Conservation (phyloP, 1,140 invertebrate species). For the Neocloeon triangulifer region DNA sequence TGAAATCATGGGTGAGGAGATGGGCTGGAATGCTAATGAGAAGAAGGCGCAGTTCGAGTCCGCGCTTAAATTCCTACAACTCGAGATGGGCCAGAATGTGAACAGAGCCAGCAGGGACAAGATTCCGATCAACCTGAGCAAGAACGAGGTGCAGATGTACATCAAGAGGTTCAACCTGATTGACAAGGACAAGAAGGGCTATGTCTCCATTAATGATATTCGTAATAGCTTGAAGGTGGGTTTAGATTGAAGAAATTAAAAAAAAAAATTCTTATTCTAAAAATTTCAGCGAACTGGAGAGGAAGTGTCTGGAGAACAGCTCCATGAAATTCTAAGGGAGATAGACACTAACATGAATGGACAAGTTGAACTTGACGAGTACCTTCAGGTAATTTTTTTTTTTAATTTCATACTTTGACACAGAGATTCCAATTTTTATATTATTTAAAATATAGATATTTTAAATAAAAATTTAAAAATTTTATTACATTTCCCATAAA, state of each 20-base stretch:
- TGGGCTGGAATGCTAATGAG: slow-evolving; percentile 74
- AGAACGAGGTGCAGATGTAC: slow-evolving; percentile 84
- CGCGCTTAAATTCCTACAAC: slow-evolving; percentile 64
- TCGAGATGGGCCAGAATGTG: slow-evolving; percentile 93
- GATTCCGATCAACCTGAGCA: slow-evolving; percentile 79
- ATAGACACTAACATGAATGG: slow-evolving; percentile 99
- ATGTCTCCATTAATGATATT: slow-evolving; percentile 94
- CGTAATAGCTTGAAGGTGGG: slow-evolving; percentile 86
- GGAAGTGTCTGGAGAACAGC: slow-evolving; percentile 76
- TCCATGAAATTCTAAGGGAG: slow-evolving; percentile 93
- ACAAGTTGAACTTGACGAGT: slow-evolving; percentile 95
- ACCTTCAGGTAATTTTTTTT: slow-evolving; percentile 62
- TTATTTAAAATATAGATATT: no score
- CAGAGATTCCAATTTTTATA: no score
- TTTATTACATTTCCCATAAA: no score
- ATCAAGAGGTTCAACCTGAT: slow-evolving; percentile 88
- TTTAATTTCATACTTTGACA: no score
- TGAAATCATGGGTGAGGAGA: slow-evolving; percentile 90
- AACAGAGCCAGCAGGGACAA: slow-evolving; percentile 70
- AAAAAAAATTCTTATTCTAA: slow-evolving; percentile 2
- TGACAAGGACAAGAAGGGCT: slow-evolving; percentile 91
- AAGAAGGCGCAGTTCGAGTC: slow-evolving; percentile 55
- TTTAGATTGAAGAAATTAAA: no score
- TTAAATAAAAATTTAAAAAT: no score
- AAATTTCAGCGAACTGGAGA: slow-evolving; percentile 59